Percentiles rank a stretch among this genome's conserved stretches.
These are phyloP conservation scores for Drosophila formosana DNA, from an alignment of 2,888 invertebrate genomes.

Conservation along the genomic window DNA sequence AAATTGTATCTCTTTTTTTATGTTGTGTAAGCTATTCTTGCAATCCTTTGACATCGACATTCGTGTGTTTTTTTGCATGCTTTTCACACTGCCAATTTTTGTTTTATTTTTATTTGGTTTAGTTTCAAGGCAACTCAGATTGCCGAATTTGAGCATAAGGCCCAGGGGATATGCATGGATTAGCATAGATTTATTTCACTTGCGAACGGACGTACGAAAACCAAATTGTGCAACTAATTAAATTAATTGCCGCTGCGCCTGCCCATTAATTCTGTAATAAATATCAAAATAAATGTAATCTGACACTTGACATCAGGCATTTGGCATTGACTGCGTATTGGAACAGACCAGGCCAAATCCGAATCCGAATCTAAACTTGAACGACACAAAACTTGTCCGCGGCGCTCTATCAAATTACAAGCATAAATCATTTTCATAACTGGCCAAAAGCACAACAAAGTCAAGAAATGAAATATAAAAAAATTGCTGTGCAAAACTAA, in stretches of 20 bases:
- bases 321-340: conserved; percentile 72
- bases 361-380: conserved; percentile 21
- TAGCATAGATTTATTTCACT: conserved; percentile 35
- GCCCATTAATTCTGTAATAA: conserved; percentile 75
- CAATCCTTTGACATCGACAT: conserved; percentile 79
- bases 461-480: conserved; percentile 32
- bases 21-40: conserved; percentile 25
- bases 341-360: conserved; percentile 9
- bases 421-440: conserved; percentile 75
- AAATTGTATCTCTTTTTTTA: not conserved
- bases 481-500: conserved; percentile 50
- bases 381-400: conserved; percentile 60
- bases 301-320: conserved; percentile 78
- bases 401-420: conserved; percentile 77
- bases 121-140: conserved; percentile 13
- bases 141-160: conserved; percentile 17
- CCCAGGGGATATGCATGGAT: conserved; percentile 50
- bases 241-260: conserved; percentile 76
- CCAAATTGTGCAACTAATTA: conserved; percentile 70
- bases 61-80: conserved; percentile 28
- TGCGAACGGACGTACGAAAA: conserved; percentile 16
- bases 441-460: conserved; percentile 43
- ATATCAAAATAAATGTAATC: conserved; percentile 79
- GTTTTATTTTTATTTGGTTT: not conserved
- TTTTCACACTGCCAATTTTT: conserved; percentile 16